Base-by-base conservation (phyloP, 1,140 invertebrate species). In the Diorhabda elongata region DNA sequence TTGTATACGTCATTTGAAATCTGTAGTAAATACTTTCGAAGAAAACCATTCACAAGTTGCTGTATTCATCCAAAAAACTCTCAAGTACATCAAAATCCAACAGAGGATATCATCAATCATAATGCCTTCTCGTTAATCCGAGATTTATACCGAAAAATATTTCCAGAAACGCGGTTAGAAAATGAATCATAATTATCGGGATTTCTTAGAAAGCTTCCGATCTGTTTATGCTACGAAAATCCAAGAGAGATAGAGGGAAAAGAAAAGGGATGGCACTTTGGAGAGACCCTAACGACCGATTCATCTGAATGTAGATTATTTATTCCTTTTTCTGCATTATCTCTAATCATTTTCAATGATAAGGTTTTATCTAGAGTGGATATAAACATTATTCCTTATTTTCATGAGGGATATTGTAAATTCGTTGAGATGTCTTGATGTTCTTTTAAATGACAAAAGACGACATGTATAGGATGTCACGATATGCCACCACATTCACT, bases 221-320 rank as follows among this genome's bases (percentile, higher is more conserved):
- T 70, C 71, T 73, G 71, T 73, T 74, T 74, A 74, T 70, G 59
- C 71, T 58, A 59, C 64, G 69, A 73, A 69, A 66, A 71, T 58
- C 66, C 67, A 66, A 42, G 8, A 6, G 58, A 60, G 42, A 11
- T 11, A 60, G 42, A 26, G 58, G 8, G 58, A 11, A 26, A 11
- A 6, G 11, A 11, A 66, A 44, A 73, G 64, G 68, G 67, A 72
- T 69, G 63, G 71, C 69, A 73, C 73, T 70, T 71, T 45, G 45
- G 73, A 65, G 74, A 72, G 56, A 61, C 71, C 71, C 74, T 74
- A 75, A 75, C 74, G 74, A 74, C 72, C 72, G 72, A 68, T 75
- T 75, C 74, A 75, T 75, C 74, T 74, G 71, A 75, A 75, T 72
- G 70, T 70, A 71, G 74, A 75, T 75, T 75, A 75, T 74, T 75